These are phyloP conservation scores for Timandra comae DNA, from an alignment of 2,888 invertebrate species.

Conservation along the genomic window DNA sequence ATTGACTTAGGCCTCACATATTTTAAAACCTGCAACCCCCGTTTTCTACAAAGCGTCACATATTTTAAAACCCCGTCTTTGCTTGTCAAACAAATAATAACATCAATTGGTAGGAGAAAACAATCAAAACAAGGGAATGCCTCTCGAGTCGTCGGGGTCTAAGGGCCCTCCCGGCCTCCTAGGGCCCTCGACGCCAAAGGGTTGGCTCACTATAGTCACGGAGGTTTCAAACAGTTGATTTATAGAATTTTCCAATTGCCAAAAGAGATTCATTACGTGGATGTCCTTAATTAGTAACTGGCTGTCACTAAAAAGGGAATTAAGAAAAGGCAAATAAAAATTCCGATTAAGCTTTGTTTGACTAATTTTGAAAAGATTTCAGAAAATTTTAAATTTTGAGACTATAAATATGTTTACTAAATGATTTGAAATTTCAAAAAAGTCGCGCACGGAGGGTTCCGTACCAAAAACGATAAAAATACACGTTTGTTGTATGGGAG, in stretches of 20 bases:
- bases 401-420: too few species aligned
- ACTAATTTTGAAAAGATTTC: background rate
- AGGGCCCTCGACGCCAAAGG: constrained; percentile 38
- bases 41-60: too few species aligned
- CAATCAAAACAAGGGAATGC: constrained; percentile 20
- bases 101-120: constrained; percentile 28
- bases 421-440: too few species aligned
- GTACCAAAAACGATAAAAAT: too few species aligned
- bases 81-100: constrained; percentile 17
- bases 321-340: background rate
- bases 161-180: constrained; percentile 22
- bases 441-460: too few species aligned
- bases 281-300: background rate
- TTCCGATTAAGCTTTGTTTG: background rate
- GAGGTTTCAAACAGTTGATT: constrained; percentile 64
- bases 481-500: too few species aligned
- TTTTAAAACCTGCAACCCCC: too few species aligned
- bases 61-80: constrained; percentile 4
- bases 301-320: background rate
- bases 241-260: constrained; percentile 65
- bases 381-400: too few species aligned
- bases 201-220: constrained; percentile 57
- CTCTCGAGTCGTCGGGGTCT: constrained; percentile 31
- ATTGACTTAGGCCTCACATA: too few species aligned
- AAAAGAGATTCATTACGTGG: constrained; percentile 15